Evolutionary conservation across 2,888 invertebrate genomes (phyloP), one percentile per base, ranked within the genome.

Genomic region (Tridacna gigas): DNA sequence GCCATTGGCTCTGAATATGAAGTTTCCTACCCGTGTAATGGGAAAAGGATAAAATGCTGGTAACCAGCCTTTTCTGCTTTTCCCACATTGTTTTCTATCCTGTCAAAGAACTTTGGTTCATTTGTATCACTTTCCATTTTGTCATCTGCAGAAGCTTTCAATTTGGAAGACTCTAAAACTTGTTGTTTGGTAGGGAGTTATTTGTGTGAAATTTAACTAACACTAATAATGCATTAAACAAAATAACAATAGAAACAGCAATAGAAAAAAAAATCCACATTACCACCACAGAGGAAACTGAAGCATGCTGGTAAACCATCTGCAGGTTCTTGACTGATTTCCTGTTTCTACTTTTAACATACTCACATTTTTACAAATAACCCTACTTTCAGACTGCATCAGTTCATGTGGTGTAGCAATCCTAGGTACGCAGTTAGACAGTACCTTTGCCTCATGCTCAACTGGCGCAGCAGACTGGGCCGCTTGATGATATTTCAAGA

Each of bases 361-460:
- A 87, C 93, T 92, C 83, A 94, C 94, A 74, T 90, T 90, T 91
- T 92, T 93, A 86, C 94, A 94, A 66, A 94, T 90, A 71, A 94
- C 92, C 69, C 93, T 89, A 84, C 93, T 94, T 82, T 93, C 92
- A n/a, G 92, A 90, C 74, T 92, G 80, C 37, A 71, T 61, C 82
- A 78, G 73, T 77, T 79, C 82, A 65, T 51, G 78, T 77, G 69
- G 76, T 47, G 22, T 76, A 63, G 74, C 82, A 65, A 78, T 78
- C 66, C 78, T 60, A 13, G 77, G 65, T 0, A 80, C 81, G 66
- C 88, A 86, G 74, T 78, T 82, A 61, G 85, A 85, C 79, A 84
- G 83, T 66, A 90, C 88, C 67, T 88, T 88, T 15, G 88, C 76
- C 12, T 89, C 88, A 0, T 86, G 83, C 26, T 93, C 92, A 25